Evolutionary conservation across 2,888 invertebrate genomes (phyloP).

Genomic region (Beris chalybata): DNA sequence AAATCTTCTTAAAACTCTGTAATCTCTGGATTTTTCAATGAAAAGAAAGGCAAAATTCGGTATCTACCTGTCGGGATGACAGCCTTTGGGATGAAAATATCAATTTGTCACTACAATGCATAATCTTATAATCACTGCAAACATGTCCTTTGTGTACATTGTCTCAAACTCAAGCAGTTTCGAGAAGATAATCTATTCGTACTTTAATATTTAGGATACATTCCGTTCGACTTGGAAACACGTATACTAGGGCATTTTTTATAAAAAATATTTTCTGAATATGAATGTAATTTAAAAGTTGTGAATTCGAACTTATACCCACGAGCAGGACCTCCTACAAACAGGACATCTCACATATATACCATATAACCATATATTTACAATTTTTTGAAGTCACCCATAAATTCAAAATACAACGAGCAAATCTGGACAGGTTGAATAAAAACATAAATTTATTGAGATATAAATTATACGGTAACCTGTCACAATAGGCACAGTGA

Average conservation of each 20-base stretch:
- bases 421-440: slow-evolving; percentile 35
- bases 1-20: too few relatives aligned
- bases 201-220: slow-evolving; percentile 2
- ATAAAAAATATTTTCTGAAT: slow-evolving; percentile 1
- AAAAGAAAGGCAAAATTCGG: neutral
- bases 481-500: slow-evolving; percentile 40
- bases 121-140: slow-evolving; percentile 57
- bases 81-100: slow-evolving; percentile 48
- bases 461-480: slow-evolving; percentile 42
- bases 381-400: neutral
- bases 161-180: slow-evolving; percentile 50
- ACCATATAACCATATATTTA: neutral
- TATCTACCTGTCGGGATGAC: slow-evolving; percentile 12
- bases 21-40: too few relatives aligned
- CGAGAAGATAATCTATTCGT: slow-evolving; percentile 47
- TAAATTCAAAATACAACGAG: slow-evolving; percentile 7
- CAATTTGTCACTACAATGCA: slow-evolving; percentile 56
- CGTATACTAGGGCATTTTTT: slow-evolving; percentile 38
- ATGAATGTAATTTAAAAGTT: neutral
- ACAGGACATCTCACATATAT: neutral
- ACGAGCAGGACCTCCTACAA: neutral
- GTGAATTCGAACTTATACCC: neutral
- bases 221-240: slow-evolving; percentile 16
- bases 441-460: slow-evolving; percentile 42
- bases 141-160: slow-evolving; percentile 56